Percentiles rank a stretch among this genome's conserved stretches.
Conservation (phyloP, 2,113 vertebrate genomes). For the Loxodonta africana region DNA sequence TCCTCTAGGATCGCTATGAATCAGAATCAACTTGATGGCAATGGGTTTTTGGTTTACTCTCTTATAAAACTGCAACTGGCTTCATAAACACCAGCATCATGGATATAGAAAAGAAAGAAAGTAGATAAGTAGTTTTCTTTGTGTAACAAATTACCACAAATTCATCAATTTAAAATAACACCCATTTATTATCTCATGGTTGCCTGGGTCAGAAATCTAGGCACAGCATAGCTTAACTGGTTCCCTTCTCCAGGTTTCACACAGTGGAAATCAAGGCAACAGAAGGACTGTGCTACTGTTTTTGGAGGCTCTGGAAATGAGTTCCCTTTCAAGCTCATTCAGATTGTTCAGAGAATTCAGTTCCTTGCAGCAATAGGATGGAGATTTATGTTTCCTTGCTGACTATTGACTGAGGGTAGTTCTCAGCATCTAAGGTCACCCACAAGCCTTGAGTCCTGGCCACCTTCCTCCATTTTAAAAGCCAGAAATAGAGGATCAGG, state of each 20-base stretch:
- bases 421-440: neutral
- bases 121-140: neutral
- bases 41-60: neutral
- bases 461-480: neutral
- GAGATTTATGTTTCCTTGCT: neutral
- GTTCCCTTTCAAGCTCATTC: neutral
- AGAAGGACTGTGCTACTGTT: neutral
- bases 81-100: neutral
- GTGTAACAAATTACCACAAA: neutral
- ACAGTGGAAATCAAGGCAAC: neutral
- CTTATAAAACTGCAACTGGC: neutral
- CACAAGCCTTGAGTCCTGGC: neutral
- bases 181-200: neutral
- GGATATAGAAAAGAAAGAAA: neutral
- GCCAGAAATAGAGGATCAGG: neutral
- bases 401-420: neutral
- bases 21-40: too few species aligned
- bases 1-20: too few species aligned
- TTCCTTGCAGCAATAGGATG: neutral
- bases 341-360: neutral
- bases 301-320: neutral
- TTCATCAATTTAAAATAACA: neutral
- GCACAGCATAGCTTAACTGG: rapidly evolving
- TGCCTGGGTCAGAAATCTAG: neutral
- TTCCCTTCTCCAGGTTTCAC: neutral